phyloP scores from a whole-genome alignment of 2,797 vertebrate species.

The Ctenopoma multispine region DNA sequence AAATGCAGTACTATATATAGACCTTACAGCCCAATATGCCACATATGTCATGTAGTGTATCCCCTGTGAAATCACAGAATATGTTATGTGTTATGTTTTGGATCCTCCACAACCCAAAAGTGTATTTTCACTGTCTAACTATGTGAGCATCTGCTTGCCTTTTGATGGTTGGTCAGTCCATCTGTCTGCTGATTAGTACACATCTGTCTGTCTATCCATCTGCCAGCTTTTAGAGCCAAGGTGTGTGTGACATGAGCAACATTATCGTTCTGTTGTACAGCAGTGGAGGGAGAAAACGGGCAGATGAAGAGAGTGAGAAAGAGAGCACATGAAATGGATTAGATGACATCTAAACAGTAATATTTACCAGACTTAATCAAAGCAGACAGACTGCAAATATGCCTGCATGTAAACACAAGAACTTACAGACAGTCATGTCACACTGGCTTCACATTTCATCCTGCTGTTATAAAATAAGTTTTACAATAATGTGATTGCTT shows the following conservation, averaged over 20 bases:
- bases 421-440: not conserved
- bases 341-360: not conserved
- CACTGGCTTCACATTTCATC: not conserved
- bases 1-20: not conserved
- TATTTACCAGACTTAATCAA: constrained; percentile 5
- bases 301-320: constrained; percentile 5
- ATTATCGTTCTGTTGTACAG: constrained; percentile 12
- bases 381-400: constrained; percentile 10
- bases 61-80: constrained; percentile 19
- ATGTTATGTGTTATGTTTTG: constrained; percentile 45
- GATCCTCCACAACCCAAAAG: constrained; percentile 33
- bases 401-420: not conserved
- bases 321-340: constrained; percentile 1
- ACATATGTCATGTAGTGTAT: constrained; percentile 14
- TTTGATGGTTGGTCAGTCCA: constrained; percentile 73
- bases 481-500: too few relatives aligned
- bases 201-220: constrained; percentile 71
- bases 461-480: not conserved
- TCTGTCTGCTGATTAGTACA: constrained; percentile 73
- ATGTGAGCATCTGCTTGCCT: constrained; percentile 60
- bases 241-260: constrained; percentile 39
- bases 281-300: constrained; percentile 13
- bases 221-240: constrained; percentile 58
- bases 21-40: not conserved
- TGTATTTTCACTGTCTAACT: constrained; percentile 51